Conservation (phyloP, 2,888 invertebrate genomes). For the Polyommatus iphigenia region DNA sequence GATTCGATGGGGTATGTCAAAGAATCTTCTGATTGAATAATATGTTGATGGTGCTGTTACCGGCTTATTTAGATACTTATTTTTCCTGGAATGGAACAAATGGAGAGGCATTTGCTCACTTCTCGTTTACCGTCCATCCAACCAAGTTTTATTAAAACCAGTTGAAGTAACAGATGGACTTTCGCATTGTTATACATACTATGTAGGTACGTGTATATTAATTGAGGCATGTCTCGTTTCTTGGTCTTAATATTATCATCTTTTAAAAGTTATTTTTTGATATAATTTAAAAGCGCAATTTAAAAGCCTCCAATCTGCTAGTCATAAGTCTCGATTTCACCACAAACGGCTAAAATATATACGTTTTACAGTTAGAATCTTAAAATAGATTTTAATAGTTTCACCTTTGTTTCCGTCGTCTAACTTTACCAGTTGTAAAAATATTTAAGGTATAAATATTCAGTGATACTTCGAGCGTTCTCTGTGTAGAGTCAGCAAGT, state of each 20-base stretch:
- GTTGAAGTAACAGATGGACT: no score
- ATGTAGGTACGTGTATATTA: background rate
- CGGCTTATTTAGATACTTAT: no score
- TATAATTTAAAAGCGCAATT: background rate
- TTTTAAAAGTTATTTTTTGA: background rate
- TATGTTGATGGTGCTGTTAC: no score
- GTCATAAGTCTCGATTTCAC: background rate
- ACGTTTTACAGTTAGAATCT: background rate
- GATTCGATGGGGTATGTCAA: background rate
- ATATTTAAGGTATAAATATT: background rate
- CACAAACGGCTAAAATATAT: background rate
- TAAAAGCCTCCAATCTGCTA: background rate
- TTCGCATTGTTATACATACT: background rate
- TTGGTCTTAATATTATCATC: no score
- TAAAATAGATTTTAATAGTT: background rate
- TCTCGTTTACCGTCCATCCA: no score
- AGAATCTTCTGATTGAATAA: background rate
- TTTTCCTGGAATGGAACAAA: no score
- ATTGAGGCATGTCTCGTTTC: no score
- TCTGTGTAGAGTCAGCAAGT: background rate
- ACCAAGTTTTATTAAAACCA: no score
- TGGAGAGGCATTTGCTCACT: no score
- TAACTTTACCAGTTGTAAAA: conserved; percentile 8
- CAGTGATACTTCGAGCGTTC: background rate
- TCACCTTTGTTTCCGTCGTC: background rate